Evolutionary conservation across 2,888 invertebrate genomes (phyloP).

Genomic region (Mantis religiosa): DNA sequence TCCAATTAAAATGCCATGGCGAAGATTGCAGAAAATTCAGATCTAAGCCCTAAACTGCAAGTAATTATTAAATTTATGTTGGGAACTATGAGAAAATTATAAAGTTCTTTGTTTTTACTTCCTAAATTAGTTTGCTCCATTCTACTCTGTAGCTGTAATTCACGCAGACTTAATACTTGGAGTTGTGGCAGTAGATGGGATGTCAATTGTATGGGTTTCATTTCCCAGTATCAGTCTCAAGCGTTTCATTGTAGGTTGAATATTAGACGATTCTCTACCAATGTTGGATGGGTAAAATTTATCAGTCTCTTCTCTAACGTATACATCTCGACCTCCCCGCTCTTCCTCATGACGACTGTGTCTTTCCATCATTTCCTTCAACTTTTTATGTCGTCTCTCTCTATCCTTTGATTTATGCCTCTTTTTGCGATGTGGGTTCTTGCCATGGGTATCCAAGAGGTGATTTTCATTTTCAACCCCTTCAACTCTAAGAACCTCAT

Average conservation of each 20-base stretch:
- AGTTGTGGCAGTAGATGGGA: slow-evolving; percentile 52
- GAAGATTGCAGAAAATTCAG: neutral
- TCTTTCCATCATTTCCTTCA: slow-evolving; percentile 19
- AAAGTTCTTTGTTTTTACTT: neutral
- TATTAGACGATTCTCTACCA: neutral
- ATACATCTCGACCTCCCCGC: neutral
- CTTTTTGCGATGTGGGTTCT: slow-evolving; percentile 50
- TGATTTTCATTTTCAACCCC: slow-evolving; percentile 55
- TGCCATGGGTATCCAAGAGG: slow-evolving; percentile 15
- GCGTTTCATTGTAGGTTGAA: slow-evolving; percentile 69
- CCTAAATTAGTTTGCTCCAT: neutral
- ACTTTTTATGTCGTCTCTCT: slow-evolving; percentile 28
- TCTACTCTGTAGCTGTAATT: neutral
- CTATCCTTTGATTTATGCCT: slow-evolving; percentile 55
- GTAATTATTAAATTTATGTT: neutral
- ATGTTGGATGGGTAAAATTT: slow-evolving; percentile 6
- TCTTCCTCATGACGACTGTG: neutral
- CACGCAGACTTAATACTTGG: slow-evolving; percentile 15
- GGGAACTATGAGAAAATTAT: neutral
- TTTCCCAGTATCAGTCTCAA: slow-evolving; percentile 83
- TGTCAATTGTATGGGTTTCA: slow-evolving; percentile 83
- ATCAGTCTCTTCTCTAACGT: slow-evolving; percentile 15
- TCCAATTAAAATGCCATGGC: neutral
- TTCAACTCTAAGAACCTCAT: slow-evolving; percentile 79
- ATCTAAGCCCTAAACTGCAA: neutral